Evolutionary conservation across 2,888 invertebrate genomes (phyloP).

Genomic region (Drosophila meridiana): DNA sequence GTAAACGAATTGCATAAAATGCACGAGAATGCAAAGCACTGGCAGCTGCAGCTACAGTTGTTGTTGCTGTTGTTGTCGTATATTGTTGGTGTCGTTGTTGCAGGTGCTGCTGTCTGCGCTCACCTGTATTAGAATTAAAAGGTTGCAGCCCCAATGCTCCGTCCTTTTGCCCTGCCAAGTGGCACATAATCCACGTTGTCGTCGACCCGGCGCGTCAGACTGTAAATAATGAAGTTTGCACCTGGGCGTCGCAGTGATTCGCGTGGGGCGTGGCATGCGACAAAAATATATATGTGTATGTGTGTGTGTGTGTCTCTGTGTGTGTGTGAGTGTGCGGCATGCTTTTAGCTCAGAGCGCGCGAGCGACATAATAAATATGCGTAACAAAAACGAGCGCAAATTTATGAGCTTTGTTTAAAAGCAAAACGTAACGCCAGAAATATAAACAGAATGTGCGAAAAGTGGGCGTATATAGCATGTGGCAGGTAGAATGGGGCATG

Average conservation of each 20-base stretch:
- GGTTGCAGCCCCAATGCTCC: constrained; percentile 25
- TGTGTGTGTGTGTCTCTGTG: constrained; percentile 3
- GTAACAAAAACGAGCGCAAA: constrained; percentile 50
- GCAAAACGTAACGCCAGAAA: constrained; percentile 29
- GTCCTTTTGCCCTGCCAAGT: constrained; percentile 23
- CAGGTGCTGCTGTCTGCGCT: constrained; percentile 17
- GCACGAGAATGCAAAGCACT: constrained; percentile 44
- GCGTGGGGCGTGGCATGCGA: constrained; percentile 22
- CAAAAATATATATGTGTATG: not conserved
- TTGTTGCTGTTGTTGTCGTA: not conserved
- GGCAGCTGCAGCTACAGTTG: not conserved
- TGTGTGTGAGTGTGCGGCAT: constrained; percentile 18
- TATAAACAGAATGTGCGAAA: constrained; percentile 23
- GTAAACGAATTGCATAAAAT: constrained; percentile 79
- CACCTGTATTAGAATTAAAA: constrained; percentile 49
- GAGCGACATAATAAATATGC: constrained; percentile 55
- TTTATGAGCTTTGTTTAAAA: constrained; percentile 55
- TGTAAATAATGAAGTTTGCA: constrained; percentile 82
- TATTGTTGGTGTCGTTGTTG: constrained; percentile 2
- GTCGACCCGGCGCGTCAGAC: constrained; percentile 78
- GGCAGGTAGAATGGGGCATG: not conserved
- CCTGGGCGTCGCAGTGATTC: constrained; percentile 54
- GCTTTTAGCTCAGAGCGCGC: constrained; percentile 55
- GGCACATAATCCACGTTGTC: constrained; percentile 47
- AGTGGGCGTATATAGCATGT: not conserved